Conservation (phyloP, 1,140 invertebrate species). For the Lasioglossum baleicum region DNA sequence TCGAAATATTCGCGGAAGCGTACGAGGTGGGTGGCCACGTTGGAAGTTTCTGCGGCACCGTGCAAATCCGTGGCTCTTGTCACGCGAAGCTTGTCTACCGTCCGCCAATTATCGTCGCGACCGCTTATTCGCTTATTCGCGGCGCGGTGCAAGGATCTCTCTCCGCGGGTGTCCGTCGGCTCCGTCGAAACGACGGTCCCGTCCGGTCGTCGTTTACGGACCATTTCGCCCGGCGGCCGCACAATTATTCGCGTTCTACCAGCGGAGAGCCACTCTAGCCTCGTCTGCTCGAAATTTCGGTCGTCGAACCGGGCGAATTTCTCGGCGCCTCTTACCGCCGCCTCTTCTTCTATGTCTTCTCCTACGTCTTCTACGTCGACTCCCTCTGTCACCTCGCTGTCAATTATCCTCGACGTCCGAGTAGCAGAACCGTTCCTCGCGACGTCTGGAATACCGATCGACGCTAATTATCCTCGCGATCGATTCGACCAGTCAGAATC, state of each 20-base stretch:
- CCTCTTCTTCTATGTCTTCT: not conserved
- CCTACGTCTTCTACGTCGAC: not conserved
- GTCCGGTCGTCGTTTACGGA: not conserved
- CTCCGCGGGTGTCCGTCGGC: not conserved
- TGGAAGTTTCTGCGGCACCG: constrained; percentile 33
- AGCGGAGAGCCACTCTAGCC: not conserved
- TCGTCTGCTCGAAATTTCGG: constrained; percentile 43
- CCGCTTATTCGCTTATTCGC: constrained; percentile 31
- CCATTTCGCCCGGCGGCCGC: constrained; percentile 31
- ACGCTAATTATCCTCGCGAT: constrained; percentile 50
- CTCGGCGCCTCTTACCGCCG: not conserved
- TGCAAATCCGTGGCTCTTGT: not conserved
- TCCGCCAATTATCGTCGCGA: constrained; percentile 46
- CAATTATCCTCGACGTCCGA: constrained; percentile 42
- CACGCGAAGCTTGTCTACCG: not conserved
- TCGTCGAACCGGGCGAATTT: constrained; percentile 42
- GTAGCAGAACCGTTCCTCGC: constrained; percentile 9
- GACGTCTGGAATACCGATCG: constrained; percentile 49
- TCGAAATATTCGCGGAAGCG: constrained; percentile 24
- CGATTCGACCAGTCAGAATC: not conserved
- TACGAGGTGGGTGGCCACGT: constrained; percentile 34
- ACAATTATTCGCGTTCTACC: constrained; percentile 34
- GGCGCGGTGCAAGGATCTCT: not conserved
- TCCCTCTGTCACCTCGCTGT: constrained; percentile 9
- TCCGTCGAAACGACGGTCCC: not conserved